A percentile compares a stretch with the other conserved stretches of the same genome.
Evolutionary conservation across 53 echinoderm and acorn worm genomes (phyloP).

Genomic region (Zoroaster sp.): DNA sequence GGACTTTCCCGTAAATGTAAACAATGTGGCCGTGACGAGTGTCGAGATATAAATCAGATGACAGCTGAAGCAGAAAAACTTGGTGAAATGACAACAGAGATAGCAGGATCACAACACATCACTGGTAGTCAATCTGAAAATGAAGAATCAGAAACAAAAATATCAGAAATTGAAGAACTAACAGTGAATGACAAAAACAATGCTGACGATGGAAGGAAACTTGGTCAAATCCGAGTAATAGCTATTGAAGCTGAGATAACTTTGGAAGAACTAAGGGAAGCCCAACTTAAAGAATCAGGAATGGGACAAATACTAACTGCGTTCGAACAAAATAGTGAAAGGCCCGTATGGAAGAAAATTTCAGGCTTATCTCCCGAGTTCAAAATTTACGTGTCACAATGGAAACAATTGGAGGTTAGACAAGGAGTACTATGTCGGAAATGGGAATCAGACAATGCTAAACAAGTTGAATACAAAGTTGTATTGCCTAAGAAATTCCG

Average conservation of each 20-base stretch:
- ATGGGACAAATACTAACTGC: constrained; percentile 4
- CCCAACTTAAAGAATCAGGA: constrained; percentile 4
- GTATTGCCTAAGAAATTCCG: neutral
- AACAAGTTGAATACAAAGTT: neutral
- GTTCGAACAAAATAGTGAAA: neutral
- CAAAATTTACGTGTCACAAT: constrained; percentile 18
- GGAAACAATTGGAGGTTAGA: constrained; percentile 8
- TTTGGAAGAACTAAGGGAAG: neutral
- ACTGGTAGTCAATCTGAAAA: too few relatives aligned
- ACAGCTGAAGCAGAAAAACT: too few relatives aligned
- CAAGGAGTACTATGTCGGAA: neutral
- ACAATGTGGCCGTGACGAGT: neutral
- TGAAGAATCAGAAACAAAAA: neutral
- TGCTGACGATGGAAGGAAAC: neutral
- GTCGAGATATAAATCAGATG: too few relatives aligned
- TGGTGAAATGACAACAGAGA: too few relatives aligned
- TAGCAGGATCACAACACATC: too few relatives aligned
- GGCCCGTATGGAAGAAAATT: neutral
- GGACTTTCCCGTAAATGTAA: neutral
- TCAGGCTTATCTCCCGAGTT: neutral
- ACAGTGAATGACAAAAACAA: neutral
- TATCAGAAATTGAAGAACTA: neutral
- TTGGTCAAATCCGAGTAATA: neutral
- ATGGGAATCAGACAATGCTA: neutral
- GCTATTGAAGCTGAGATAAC: neutral